Evolutionary conservation across 2,113 vertebrate species (phyloP).

Genomic region (Alligator mississippiensis): DNA sequence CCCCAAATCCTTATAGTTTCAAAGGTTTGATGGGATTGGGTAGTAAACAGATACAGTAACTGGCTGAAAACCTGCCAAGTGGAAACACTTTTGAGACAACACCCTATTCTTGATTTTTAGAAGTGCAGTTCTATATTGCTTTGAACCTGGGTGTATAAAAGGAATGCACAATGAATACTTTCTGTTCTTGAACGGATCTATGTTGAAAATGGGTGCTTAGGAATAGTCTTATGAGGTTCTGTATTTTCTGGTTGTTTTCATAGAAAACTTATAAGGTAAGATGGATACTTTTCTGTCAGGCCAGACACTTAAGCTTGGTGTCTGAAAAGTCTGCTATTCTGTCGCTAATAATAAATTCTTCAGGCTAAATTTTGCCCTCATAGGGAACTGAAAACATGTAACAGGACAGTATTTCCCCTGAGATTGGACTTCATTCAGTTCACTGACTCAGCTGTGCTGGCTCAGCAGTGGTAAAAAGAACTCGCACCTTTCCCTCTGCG

Average conservation of each 20-base stretch:
- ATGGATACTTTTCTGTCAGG: background rate
- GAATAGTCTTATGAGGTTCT: background rate
- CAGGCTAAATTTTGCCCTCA: background rate
- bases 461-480: background rate
- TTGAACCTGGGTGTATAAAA: background rate
- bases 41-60: background rate
- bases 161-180: background rate
- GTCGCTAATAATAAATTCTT: background rate
- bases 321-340: background rate
- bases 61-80: background rate
- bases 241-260: background rate
- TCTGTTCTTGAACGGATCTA: background rate
- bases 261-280: background rate
- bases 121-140: background rate
- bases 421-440: background rate
- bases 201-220: background rate
- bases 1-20: background rate
- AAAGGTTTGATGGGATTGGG: background rate
- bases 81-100: background rate
- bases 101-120: background rate
- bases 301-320: background rate
- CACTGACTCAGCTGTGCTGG: slow-evolving; percentile 19
- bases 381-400: background rate
- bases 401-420: background rate
- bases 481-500: background rate